These are phyloP conservation scores for Tetanocera ferruginea DNA, from an alignment of 2,888 invertebrate genomes.

Conservation along the genomic window DNA sequence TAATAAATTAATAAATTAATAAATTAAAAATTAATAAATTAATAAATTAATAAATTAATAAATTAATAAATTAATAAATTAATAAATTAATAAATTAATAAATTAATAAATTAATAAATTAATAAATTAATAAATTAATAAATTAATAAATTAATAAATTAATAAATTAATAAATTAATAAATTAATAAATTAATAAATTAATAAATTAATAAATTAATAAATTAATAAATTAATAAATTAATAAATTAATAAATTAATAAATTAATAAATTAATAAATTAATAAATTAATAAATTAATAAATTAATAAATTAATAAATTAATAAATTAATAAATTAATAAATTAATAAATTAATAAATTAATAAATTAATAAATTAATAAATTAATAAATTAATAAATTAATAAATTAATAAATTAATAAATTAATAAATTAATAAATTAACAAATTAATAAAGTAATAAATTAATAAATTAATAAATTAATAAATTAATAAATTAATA, in stretches of 20 bases:
- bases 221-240: constrained; percentile 31
- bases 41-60: constrained; percentile 31
- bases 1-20: constrained; percentile 32
- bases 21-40: constrained; percentile 31
- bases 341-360: too few species aligned
- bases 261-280: constrained; percentile 15
- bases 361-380: neutral
- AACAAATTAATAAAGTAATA: neutral
- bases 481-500: neutral
- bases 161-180: constrained; percentile 30
- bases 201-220: constrained; percentile 33
- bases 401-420: neutral
- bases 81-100: constrained; percentile 34
- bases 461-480: neutral
- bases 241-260: constrained; percentile 31
- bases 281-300: too few species aligned
- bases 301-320: too few species aligned
- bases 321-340: too few species aligned
- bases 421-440: neutral
- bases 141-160: too few species aligned
- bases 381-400: neutral
- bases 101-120: constrained; percentile 32
- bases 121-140: constrained; percentile 28
- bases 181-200: constrained; percentile 32
- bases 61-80: constrained; percentile 33